Conservation (phyloP, 2,797 vertebrate species). For the Sebastes nivosus region DNA sequence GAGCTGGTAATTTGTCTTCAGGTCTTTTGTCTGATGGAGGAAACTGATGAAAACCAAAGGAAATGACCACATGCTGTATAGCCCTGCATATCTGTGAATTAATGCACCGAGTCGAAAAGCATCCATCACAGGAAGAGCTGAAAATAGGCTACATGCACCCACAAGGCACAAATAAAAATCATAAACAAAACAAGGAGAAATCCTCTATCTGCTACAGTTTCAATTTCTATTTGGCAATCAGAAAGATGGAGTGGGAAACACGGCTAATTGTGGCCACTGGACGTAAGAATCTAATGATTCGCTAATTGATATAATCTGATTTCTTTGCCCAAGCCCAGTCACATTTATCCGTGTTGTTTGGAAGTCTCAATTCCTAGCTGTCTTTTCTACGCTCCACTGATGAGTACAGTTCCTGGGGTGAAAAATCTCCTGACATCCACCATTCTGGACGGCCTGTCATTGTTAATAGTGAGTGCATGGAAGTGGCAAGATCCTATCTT, state of each 20-base stretch:
- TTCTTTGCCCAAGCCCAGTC: slow-evolving; percentile 23
- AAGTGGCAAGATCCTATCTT: slow-evolving; percentile 72
- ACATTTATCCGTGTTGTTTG: slow-evolving; percentile 31
- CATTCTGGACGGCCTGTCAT: slow-evolving; percentile 64
- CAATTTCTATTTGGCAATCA: slow-evolving; percentile 9
- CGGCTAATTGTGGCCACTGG: slow-evolving; percentile 6
- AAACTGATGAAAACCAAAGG: slow-evolving; percentile 77
- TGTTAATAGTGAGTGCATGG: slow-evolving; percentile 68
- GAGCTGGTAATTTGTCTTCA: slow-evolving; percentile 76
- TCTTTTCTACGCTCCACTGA: slow-evolving; percentile 58
- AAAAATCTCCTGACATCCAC: slow-evolving; percentile 63
- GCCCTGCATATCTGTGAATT: slow-evolving; percentile 57
- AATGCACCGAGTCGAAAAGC: slow-evolving; percentile 42
- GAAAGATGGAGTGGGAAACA: background rate
- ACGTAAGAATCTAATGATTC: slow-evolving; percentile 20
- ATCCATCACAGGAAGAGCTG: slow-evolving; percentile 51
- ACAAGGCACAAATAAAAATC: slow-evolving; percentile 36
- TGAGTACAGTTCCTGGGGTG: slow-evolving; percentile 51
- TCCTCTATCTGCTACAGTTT: background rate
- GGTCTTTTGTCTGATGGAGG: slow-evolving; percentile 74
- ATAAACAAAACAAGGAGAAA: slow-evolving; percentile 30
- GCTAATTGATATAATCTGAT: slow-evolving; percentile 32
- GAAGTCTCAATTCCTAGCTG: slow-evolving; percentile 41
- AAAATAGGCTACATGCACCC: slow-evolving; percentile 31
- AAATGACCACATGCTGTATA: slow-evolving; percentile 63